phyloP scores from a whole-genome alignment of 2,888 invertebrate genomes.

The Plemyria rubiginata region DNA sequence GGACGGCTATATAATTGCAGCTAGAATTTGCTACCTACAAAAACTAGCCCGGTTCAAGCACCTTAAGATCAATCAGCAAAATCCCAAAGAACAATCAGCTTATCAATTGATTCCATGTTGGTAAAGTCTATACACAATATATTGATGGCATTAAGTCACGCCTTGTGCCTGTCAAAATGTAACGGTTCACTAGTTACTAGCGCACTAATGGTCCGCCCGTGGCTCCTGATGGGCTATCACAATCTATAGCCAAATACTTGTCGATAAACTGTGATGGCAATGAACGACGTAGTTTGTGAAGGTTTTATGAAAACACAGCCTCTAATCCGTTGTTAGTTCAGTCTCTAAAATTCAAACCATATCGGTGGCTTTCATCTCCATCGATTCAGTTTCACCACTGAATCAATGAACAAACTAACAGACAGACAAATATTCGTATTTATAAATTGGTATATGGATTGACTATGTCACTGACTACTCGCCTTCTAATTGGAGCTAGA shows the following conservation, averaged over 20 bases:
- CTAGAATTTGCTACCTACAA: no score
- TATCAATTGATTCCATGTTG: background rate
- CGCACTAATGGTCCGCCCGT: background rate
- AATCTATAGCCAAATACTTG: no score
- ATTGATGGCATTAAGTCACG: background rate
- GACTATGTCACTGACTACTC: slow-evolving; percentile 15
- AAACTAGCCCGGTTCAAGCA: no score
- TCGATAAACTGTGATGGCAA: no score
- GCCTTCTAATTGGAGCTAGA: slow-evolving; percentile 32
- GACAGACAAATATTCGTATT: background rate
- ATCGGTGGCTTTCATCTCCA: background rate
- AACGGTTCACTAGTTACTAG: slow-evolving; percentile 25
- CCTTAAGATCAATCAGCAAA: no score
- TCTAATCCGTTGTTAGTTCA: no score
- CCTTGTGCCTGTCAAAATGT: background rate
- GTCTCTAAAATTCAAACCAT: no score
- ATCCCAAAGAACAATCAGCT: no score
- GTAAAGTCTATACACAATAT: background rate
- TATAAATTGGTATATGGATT: background rate
- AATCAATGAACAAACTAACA: background rate
- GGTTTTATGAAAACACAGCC: no score
- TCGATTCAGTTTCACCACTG: background rate
- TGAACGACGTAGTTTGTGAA: no score
- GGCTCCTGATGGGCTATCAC: background rate
- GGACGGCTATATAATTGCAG: no score